Evolutionary conservation across 92 coral and sea anemone species (phyloP), one percentile per base, ranked within the genome.

Genomic region (Epizoanthus illoricatus): DNA sequence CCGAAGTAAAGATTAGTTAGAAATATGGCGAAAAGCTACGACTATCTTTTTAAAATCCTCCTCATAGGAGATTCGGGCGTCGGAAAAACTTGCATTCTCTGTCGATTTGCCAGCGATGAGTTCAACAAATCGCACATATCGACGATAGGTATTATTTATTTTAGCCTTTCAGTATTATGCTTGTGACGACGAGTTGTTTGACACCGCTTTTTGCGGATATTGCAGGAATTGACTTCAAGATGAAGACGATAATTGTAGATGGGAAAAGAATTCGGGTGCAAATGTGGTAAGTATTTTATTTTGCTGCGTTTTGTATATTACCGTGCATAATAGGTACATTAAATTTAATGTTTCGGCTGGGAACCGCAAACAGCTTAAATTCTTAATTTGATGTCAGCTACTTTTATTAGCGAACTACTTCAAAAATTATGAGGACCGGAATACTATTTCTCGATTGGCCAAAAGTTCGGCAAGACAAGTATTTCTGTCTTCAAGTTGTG

Each of bases 61-160:
- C 94, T 96, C 54, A 92, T 96, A 71, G 99, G 99, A 69, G 99
- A 96, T 78, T 89, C 99, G 0, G 99, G 96, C 2, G 99, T 96
- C 20, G 99, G 99, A 4, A 96, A 96, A 87, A 96, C 99, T 18
- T 96, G 99, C 80, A 93, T 96, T 80, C 88, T 96, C 10, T 96
- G 99, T 71, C 91, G 99, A 60, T 96, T 96, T 78, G 99, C 99
- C 36, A 96, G 89, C 81, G 96, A 96, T 78, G 99, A 96, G 43
- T 96, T 96, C 80, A 96, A 96, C 91, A 90, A 93, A 73, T 91
- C 99, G 41, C 99, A 96, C 75, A 88, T 96, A 65, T 93, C 99
- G 58, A 96, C 99, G 63, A 96, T 96, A 74, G 99, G 99, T 96
- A 84, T 79, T 93, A 72, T 84, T 43, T 63, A 59, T 81, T 58